A percentile compares a stretch with the other conserved stretches of the same genome.
These are phyloP conservation scores for Auanema sp. DNA, from an alignment of 2,888 invertebrate genomes.

Conservation along the genomic window DNA sequence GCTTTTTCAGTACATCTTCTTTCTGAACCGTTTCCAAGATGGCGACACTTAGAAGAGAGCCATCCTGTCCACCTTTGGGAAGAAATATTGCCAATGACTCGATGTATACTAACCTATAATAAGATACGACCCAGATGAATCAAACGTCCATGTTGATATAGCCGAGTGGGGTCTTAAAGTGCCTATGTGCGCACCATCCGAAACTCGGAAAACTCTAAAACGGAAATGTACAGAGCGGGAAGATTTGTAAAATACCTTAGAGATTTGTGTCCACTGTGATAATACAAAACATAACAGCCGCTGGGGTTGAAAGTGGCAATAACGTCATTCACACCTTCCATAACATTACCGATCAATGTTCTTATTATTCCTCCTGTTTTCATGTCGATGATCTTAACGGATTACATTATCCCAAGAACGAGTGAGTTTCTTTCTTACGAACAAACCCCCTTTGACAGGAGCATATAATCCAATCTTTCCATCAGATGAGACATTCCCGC, in stretches of 20 bases:
- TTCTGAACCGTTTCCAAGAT: slow-evolving; percentile 38
- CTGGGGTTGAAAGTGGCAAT: slow-evolving; percentile 90
- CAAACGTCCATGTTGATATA: slow-evolving; percentile 53
- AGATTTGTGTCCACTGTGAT: slow-evolving; percentile 92
- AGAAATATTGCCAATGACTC: slow-evolving; percentile 3
- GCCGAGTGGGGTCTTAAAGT: slow-evolving; percentile 74
- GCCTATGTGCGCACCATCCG: slow-evolving; percentile 86
- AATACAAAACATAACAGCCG: slow-evolving; percentile 92
- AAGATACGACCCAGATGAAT: slow-evolving; percentile 45
- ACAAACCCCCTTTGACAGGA: slow-evolving; percentile 85
- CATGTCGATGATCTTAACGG: slow-evolving; percentile 74
- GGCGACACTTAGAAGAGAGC: slow-evolving; percentile 50
- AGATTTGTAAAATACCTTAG: slow-evolving; percentile 70
- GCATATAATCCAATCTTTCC: slow-evolving; percentile 86
- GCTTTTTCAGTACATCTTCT: slow-evolving; percentile 34
- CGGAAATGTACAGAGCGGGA: neutral
- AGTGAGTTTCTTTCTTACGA: slow-evolving; percentile 65
- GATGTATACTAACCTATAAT: slow-evolving; percentile 40
- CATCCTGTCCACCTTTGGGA: slow-evolving; percentile 58
- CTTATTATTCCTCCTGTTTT: slow-evolving; percentile 84
- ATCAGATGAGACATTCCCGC: slow-evolving; percentile 66
- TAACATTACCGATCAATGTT: slow-evolving; percentile 83
- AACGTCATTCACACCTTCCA: slow-evolving; percentile 94
- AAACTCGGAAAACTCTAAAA: slow-evolving; percentile 78
- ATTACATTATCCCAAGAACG: neutral